These are phyloP conservation scores for Excalfactoria chinensis DNA, from an alignment of 2,113 vertebrate genomes.

Conservation along the genomic window DNA sequence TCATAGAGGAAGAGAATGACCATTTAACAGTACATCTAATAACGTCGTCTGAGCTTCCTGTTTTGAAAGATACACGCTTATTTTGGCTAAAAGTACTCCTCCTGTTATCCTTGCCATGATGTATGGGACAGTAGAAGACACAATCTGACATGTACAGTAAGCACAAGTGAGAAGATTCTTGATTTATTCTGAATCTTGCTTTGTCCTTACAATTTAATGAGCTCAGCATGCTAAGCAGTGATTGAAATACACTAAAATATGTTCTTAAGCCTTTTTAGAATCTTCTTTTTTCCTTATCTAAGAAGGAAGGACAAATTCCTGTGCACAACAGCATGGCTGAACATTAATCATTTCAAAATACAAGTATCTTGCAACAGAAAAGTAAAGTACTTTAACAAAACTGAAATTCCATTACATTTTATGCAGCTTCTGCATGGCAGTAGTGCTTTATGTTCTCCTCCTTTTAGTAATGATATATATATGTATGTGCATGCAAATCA, in stretches of 20 bases:
- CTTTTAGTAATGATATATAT: neutral
- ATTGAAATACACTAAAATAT: neutral
- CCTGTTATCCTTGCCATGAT: slow-evolving; percentile 6
- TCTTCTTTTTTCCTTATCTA: neutral
- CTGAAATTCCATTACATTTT: neutral
- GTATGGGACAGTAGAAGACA: slow-evolving; percentile 16
- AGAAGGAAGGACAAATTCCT: slow-evolving; percentile 25
- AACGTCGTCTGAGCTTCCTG: slow-evolving; percentile 42
- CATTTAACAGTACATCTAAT: slow-evolving; percentile 72
- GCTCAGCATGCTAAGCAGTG: slow-evolving; percentile 6
- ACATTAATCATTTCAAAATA: neutral
- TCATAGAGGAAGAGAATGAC: slow-evolving; percentile 71
- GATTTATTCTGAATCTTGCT: slow-evolving; percentile 23
- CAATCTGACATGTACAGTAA: neutral
- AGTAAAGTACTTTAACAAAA: neutral
- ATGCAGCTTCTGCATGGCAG: neutral
- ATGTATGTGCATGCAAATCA: neutral
- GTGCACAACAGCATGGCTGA: neutral
- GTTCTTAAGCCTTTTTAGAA: neutral
- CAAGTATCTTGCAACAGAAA: neutral
- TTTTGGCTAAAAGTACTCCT: slow-evolving; percentile 31
- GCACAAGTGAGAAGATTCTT: neutral
- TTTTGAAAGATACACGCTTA: slow-evolving; percentile 43
- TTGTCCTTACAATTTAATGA: slow-evolving; percentile 44
- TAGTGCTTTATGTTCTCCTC: neutral